A percentile compares a stretch with the other conserved stretches of the same genome.
Evolutionary conservation across 2,888 invertebrate genomes (phyloP).

Genomic region (Pachliopta kotzebuea): DNA sequence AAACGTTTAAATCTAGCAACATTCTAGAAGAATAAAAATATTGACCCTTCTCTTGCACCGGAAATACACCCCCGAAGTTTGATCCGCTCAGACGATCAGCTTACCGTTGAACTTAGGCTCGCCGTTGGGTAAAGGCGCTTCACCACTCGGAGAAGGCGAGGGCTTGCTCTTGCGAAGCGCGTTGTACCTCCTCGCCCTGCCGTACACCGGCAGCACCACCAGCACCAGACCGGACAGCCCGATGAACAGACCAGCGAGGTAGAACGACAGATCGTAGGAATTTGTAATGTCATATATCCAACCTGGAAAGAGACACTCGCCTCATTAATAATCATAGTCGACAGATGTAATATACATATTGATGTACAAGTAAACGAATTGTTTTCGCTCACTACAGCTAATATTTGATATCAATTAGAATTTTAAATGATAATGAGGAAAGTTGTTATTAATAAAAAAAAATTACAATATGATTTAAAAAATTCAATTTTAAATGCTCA

Average conservation of each 20-base stretch:
- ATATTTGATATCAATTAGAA: too few relatives aligned
- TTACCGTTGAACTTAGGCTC: slow-evolving; percentile 49
- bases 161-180: slow-evolving; percentile 13
- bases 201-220: slow-evolving; percentile 50
- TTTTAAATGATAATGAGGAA: too few relatives aligned
- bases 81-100: slow-evolving; percentile 33
- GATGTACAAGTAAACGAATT: too few relatives aligned
- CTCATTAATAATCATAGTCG: too few relatives aligned
- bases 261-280: slow-evolving; percentile 89
- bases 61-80: neutral
- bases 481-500: too few relatives aligned
- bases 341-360: too few relatives aligned
- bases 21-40: slow-evolving; percentile 1
- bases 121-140: slow-evolving; percentile 37
- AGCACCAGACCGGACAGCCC: slow-evolving; percentile 86
- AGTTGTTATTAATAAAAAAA: too few relatives aligned
- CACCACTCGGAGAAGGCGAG: slow-evolving; percentile 8
- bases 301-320: slow-evolving; percentile 74
- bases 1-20: slow-evolving; percentile 7
- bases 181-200: slow-evolving; percentile 32
- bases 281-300: slow-evolving; percentile 90
- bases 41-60: slow-evolving; percentile 6
- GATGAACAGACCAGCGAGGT: slow-evolving; percentile 90
- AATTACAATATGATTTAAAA: too few relatives aligned
- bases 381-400: too few relatives aligned